Percentiles rank a stretch among this genome's conserved stretches.
These are phyloP conservation scores for Monochamus saltuarius DNA, from an alignment of 1,140 invertebrate species.

Conservation along the genomic window DNA sequence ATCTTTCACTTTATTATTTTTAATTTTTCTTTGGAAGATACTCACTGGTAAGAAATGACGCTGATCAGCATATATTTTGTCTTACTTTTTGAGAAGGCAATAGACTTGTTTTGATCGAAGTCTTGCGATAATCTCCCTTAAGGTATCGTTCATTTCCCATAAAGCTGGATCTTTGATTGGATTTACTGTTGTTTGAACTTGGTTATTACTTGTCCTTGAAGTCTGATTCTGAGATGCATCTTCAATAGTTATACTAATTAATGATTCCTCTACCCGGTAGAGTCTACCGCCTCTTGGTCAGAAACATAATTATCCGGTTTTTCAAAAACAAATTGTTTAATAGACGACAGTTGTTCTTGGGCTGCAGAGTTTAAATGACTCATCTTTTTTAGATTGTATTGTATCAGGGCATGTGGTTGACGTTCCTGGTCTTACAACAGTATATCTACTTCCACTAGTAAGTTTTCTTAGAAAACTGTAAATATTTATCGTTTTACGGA, in stretches of 20 bases:
- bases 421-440: neutral
- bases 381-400: neutral
- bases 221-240: no score
- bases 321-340: neutral
- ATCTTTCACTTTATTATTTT: constrained; percentile 13
- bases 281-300: constrained; percentile 1
- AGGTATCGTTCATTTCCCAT: constrained; percentile 34
- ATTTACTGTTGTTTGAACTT: no score
- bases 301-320: neutral
- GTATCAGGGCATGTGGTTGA: neutral
- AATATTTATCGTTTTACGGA: constrained; percentile 24
- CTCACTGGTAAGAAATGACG: constrained; percentile 21
- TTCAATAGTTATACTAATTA: neutral
- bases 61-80: constrained; percentile 6
- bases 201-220: no score
- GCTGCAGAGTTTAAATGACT: neutral
- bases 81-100: constrained; percentile 36
- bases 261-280: constrained; percentile 9
- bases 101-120: constrained; percentile 32
- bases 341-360: neutral
- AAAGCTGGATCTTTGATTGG: constrained; percentile 33
- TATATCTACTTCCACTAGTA: constrained; percentile 14
- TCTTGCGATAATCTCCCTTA: constrained; percentile 23
- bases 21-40: constrained; percentile 29
- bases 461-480: constrained; percentile 24